phyloP scores from a whole-genome alignment of 2,797 vertebrate species.

The Lithobates sylvaticus region DNA sequence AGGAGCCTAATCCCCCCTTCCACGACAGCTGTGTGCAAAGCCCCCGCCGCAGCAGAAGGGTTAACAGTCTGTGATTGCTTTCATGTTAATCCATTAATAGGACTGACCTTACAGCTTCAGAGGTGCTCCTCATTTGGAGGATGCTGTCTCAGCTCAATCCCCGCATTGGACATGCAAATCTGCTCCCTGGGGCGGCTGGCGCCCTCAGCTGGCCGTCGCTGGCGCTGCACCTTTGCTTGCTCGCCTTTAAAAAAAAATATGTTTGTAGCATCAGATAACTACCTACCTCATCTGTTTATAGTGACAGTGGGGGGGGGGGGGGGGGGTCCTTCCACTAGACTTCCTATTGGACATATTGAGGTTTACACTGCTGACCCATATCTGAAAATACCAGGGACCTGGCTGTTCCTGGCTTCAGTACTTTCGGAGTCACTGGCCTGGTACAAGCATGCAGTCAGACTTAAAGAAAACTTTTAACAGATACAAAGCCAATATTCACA shows the following conservation, averaged over 20 bases:
- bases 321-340: too few species aligned
- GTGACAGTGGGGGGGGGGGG: too few species aligned
- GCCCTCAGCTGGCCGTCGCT: conserved; percentile 68
- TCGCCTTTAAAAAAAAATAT: background rate
- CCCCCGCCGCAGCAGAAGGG: conserved; percentile 19
- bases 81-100: conserved; percentile 61
- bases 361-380: too few species aligned
- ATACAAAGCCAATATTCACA: too few species aligned
- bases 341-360: too few species aligned
- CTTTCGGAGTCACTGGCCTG: too few species aligned
- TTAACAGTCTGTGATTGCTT: conserved; percentile 30
- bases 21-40: conserved; percentile 5
- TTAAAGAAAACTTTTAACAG: too few species aligned
- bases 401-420: too few species aligned
- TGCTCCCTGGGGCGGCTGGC: conserved; percentile 56
- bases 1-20: conserved; percentile 16
- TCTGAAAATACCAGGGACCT: too few species aligned
- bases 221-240: background rate
- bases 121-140: conserved; percentile 20
- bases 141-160: conserved; percentile 20
- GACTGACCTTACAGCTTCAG: conserved; percentile 45
- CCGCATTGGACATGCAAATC: conserved; percentile 10
- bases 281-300: too few species aligned
- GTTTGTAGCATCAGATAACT: too few species aligned
- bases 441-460: too few species aligned